Percentiles rank a stretch among this genome's conserved stretches.
These are phyloP conservation scores for Cheilosia vulpina DNA, from an alignment of 2,888 invertebrate genomes.

Conservation along the genomic window DNA sequence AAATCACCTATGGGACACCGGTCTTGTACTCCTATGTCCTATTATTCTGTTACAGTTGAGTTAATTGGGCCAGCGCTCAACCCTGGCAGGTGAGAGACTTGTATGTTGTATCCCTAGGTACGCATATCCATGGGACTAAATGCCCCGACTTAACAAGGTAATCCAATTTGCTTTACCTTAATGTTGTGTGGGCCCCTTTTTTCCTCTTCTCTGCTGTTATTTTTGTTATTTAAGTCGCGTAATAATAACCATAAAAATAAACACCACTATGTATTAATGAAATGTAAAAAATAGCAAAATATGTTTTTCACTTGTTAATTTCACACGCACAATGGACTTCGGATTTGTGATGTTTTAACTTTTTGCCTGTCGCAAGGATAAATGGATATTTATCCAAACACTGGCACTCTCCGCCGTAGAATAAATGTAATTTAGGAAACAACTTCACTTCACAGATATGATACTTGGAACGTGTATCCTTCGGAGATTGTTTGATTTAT, in stretches of 20 bases:
- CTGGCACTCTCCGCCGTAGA: conserved; percentile 16
- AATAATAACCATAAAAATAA: conserved; percentile 43
- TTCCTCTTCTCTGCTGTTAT: conserved; percentile 11
- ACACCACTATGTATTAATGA: conserved; percentile 35
- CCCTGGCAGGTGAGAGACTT: conserved; percentile 4
- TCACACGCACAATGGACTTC: conserved; percentile 20
- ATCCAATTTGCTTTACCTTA: conserved; percentile 73
- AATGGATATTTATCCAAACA: conserved; percentile 28
- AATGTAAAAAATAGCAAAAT: conserved; percentile 24
- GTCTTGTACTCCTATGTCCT: not conserved
- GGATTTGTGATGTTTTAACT: conserved; percentile 4
- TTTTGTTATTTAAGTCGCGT: conserved; percentile 39
- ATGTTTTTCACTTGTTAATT: conserved; percentile 44
- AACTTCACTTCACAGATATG: conserved; percentile 44
- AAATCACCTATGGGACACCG: conserved; percentile 41
- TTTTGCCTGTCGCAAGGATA: conserved; percentile 9
- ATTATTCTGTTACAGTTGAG: conserved; percentile 37
- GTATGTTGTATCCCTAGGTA: conserved; percentile 40
- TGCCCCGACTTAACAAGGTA: conserved; percentile 66
- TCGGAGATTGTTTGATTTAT: conserved; percentile 9
- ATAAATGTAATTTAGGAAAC: conserved; percentile 17
- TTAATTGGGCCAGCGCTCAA: conserved; percentile 28
- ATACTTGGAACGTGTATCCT: conserved; percentile 55
- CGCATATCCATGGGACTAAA: conserved; percentile 55
- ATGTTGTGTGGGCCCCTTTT: conserved; percentile 33